A percentile compares a stretch with the other conserved stretches of the same genome.
phyloP scores from a whole-genome alignment of 1,140 invertebrate species.

The Sitophilus oryzae region DNA sequence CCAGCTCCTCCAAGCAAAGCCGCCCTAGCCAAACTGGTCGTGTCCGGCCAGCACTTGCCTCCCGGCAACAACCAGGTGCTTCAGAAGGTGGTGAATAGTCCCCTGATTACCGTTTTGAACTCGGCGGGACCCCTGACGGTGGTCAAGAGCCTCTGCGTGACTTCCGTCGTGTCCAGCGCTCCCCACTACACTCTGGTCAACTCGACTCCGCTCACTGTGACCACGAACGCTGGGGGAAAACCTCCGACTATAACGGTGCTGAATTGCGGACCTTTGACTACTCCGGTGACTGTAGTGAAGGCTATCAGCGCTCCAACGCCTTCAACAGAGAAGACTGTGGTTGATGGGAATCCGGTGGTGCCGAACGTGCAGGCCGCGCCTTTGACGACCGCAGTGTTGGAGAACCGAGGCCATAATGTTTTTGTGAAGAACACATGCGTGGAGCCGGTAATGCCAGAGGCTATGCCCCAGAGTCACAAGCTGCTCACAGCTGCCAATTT shows the following conservation, averaged over 20 bases:
- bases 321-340: slow-evolving; percentile 5
- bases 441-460: slow-evolving; percentile 16
- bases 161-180: slow-evolving; percentile 31
- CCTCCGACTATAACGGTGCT: slow-evolving; percentile 40
- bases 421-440: slow-evolving; percentile 40
- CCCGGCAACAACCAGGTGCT: slow-evolving; percentile 23
- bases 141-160: slow-evolving; percentile 40
- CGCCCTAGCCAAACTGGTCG: slow-evolving; percentile 34
- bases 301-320: slow-evolving; percentile 23
- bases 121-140: slow-evolving; percentile 40
- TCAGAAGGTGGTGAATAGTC: slow-evolving; percentile 35
- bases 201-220: slow-evolving; percentile 30
- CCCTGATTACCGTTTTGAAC: slow-evolving; percentile 41
- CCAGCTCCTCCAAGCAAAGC: slow-evolving; percentile 20
- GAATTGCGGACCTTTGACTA: slow-evolving; percentile 26
- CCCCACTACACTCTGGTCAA: slow-evolving; percentile 39
- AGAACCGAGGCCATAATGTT: slow-evolving; percentile 40
- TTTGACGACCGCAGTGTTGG: slow-evolving; percentile 24
- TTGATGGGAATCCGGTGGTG: no score
- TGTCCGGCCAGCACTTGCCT: slow-evolving; percentile 24
- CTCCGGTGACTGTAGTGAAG: slow-evolving; percentile 38
- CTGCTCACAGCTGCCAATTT: slow-evolving; percentile 38
- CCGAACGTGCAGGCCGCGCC: slow-evolving; percentile 4
- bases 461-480: slow-evolving; percentile 39
- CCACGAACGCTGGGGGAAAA: slow-evolving; percentile 31